These are phyloP conservation scores for Embiotoca jacksoni DNA, from an alignment of 2,113 vertebrate genomes.

Conservation along the genomic window DNA sequence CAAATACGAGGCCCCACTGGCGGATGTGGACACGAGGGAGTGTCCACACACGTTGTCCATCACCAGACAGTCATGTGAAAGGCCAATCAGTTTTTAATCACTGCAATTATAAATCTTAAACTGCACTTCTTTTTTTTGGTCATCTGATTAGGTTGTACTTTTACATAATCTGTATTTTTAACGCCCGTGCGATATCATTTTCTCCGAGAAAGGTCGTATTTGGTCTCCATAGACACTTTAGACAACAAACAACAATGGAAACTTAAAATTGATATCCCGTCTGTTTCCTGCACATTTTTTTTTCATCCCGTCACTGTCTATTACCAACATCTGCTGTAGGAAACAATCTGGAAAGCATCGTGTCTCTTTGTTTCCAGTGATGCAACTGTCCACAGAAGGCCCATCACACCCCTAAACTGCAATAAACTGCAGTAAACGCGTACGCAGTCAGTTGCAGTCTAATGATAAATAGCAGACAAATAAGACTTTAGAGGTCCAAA, in stretches of 20 bases:
- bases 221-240: conserved; percentile 63
- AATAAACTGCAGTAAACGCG: conserved; percentile 15
- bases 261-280: conserved; percentile 43
- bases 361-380: conserved; percentile 73
- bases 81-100: neutral
- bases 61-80: neutral
- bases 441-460: neutral
- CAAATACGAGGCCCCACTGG: conserved; percentile 54
- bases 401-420: conserved; percentile 29
- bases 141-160: neutral
- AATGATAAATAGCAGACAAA: conserved; percentile 7
- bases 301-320: conserved; percentile 55
- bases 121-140: neutral
- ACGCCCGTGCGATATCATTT: neutral
- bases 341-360: conserved; percentile 77
- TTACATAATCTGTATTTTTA: neutral
- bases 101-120: neutral
- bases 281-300: conserved; percentile 64
- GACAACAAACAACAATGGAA: conserved; percentile 59
- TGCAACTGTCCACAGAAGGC: conserved; percentile 55
- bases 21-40: conserved; percentile 56
- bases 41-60: conserved; percentile 40
- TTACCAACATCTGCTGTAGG: conserved; percentile 68
- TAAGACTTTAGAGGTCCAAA: neutral
- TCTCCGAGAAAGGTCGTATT: neutral